phyloP scores from a whole-genome alignment of 23 tunicate genomes.

The Halocynthia aurantium region DNA sequence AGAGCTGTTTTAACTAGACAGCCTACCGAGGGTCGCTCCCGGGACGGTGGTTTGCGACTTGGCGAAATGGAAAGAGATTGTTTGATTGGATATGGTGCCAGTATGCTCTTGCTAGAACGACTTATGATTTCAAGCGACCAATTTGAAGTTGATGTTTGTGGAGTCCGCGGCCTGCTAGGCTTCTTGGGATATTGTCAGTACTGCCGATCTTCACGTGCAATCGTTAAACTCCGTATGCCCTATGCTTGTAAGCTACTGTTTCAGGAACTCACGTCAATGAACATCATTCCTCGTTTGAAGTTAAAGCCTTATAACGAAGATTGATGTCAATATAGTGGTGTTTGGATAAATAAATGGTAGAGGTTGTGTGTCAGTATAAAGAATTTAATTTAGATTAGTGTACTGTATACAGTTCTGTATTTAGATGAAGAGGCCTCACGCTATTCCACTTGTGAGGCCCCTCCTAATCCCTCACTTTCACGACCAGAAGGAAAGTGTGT shows the following conservation, averaged over 20 bases:
- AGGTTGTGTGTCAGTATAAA: too few species aligned
- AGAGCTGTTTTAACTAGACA: slow-evolving; percentile 81
- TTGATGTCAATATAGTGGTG: not conserved
- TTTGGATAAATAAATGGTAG: too few species aligned
- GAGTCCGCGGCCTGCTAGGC: slow-evolving; percentile 81
- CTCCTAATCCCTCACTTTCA: too few species aligned
- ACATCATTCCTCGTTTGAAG: slow-evolving; percentile 70
- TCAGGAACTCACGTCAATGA: slow-evolving; percentile 96
- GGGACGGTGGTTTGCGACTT: slow-evolving; percentile 93
- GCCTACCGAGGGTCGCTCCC: slow-evolving; percentile 91
- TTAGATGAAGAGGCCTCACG: too few species aligned
- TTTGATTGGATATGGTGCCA: slow-evolving; percentile 87
- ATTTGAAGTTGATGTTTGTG: slow-evolving; percentile 96
- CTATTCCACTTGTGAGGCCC: too few species aligned
- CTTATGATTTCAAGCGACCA: slow-evolving; percentile 90
- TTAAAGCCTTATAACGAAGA: slow-evolving; percentile 57
- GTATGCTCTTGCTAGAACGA: slow-evolving; percentile 78
- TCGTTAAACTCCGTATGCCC: slow-evolving; percentile 80
- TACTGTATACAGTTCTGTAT: too few species aligned
- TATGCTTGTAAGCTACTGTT: slow-evolving; percentile 93
- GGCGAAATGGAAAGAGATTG: slow-evolving; percentile 99
- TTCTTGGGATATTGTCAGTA: slow-evolving; percentile 87
- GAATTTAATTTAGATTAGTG: too few species aligned
- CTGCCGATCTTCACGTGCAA: slow-evolving; percentile 64
- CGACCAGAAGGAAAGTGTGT: too few species aligned